Evolutionary conservation across 2,797 vertebrate genomes (phyloP), one percentile per base, ranked within the genome.

Genomic region (Sitta carolinensis): DNA sequence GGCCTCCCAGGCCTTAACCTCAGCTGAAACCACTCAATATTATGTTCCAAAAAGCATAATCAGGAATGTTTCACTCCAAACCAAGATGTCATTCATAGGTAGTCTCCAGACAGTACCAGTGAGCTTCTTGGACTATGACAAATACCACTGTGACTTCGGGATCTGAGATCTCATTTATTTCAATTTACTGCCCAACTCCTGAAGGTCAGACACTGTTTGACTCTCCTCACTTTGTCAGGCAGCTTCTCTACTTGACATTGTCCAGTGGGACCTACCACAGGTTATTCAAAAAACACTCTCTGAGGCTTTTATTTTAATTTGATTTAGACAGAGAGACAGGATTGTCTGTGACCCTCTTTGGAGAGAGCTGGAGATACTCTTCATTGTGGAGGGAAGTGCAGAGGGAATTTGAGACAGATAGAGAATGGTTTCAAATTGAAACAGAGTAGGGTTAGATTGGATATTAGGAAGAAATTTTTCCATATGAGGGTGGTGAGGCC

Each of bases 121-220:
- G 47, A 72, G 13, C 20, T 54, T 79, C 75, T 5, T 45, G 61
- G 57, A 72, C 13, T 81, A 74, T 72, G 90, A 94, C 36, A 93
- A 96, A 96, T 85, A 59, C 11, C 45, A 25, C 38, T 84, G 78
- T 72, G 85, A 38, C 63, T 87, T 67, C 5, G 4, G 45, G 48
- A 82, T 77, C 62, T 91, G 74, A 79, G 40, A 69, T 51, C 25
- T 25, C 69, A 82, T 96, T 95, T 89, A 36, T 93, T 95, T 96
- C 87, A 81, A 89, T 96, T 84, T 91, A 38, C 83, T 83, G 20
- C 42, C 61, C 27, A 32, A 36, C 26, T 95, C n/a, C 43, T 23
- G 36, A 88, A 79, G 36, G 90, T 73, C 26, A 78, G 77, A 48
- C 43, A 11, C 45, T 36, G 47, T 43, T 54, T 34, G n/a, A 43